phyloP scores from a whole-genome alignment of 30 jellyfish, hydroid and myxozoan genomes.

The Turritopsis dohrnii region DNA sequence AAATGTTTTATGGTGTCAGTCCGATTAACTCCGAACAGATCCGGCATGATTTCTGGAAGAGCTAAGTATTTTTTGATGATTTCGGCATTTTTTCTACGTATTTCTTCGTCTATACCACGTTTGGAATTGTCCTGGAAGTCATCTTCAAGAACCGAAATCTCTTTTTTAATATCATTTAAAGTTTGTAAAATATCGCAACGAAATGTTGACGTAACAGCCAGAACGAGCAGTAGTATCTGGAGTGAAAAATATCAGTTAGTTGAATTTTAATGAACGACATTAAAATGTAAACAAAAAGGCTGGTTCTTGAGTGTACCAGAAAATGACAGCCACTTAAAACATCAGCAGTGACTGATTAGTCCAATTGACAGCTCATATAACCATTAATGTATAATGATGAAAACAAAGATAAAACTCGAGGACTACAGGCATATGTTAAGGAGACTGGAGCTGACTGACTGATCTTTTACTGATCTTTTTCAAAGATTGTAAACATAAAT shows the following conservation, averaged over 20 bases:
- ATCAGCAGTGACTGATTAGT: no score
- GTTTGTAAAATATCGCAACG: background rate
- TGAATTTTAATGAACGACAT: background rate
- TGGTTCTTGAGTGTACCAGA: no score
- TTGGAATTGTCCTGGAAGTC: background rate
- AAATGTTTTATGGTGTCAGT: background rate
- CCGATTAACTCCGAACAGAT: background rate
- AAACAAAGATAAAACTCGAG: no score
- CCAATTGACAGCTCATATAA: no score
- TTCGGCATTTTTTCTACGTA: background rate
- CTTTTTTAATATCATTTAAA: background rate
- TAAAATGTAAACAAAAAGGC: no score
- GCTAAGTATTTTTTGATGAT: background rate
- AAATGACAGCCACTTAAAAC: no score
- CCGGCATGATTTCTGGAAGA: conserved; percentile 1
- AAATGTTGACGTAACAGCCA: background rate
- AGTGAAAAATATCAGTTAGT: background rate
- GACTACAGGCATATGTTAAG: no score
- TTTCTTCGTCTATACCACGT: conserved; percentile 1
- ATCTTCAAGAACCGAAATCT: background rate
- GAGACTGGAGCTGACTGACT: no score
- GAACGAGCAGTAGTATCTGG: background rate
- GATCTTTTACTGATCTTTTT: no score
- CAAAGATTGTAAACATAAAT: no score
- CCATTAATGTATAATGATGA: no score